Evolutionary conservation across 2,888 invertebrate genomes (phyloP).

Genomic region (Drosophila fungiperda): DNA sequence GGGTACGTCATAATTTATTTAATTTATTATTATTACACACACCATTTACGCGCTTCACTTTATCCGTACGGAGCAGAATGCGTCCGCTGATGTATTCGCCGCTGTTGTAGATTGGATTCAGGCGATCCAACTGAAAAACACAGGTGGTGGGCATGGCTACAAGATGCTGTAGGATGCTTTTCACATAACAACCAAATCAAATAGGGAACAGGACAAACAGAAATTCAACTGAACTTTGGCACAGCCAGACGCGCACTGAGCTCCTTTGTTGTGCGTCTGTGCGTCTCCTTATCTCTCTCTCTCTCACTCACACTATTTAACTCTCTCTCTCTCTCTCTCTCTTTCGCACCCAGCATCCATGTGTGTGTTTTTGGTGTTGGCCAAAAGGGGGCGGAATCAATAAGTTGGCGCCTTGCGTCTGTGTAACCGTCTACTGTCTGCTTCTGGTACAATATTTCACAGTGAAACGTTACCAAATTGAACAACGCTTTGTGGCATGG

Average conservation of each 20-base stretch:
- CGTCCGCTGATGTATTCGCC: constrained; percentile 81
- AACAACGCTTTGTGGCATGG: constrained; percentile 48
- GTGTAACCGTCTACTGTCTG: constrained; percentile 78
- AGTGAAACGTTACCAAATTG: constrained; percentile 59
- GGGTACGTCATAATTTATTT: too few species aligned
- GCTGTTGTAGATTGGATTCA: constrained; percentile 78
- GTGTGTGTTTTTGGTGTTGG: constrained; percentile 42
- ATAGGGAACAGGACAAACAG: constrained; percentile 13
- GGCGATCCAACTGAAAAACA: constrained; percentile 82
- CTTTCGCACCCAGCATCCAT: constrained; percentile 61
- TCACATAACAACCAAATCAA: constrained; percentile 49
- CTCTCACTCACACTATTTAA: constrained; percentile 10
- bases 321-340: constrained; percentile 10
- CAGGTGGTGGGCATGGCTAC: constrained; percentile 81
- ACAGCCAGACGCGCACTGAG: constrained; percentile 80
- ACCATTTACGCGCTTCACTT: constrained; percentile 82
- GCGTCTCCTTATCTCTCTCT: constrained; percentile 8
- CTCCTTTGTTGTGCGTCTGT: constrained; percentile 59
- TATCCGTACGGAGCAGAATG: constrained; percentile 78
- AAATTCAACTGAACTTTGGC: constrained; percentile 63
- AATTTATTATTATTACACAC: constrained; percentile 25
- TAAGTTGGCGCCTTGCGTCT: constrained; percentile 79
- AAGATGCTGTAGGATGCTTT: constrained; percentile 16
- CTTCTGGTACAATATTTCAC: constrained; percentile 77
- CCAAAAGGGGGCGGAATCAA: constrained; percentile 59